Conservation (phyloP, 2,113 vertebrate genomes). For the Pagrus major region DNA sequence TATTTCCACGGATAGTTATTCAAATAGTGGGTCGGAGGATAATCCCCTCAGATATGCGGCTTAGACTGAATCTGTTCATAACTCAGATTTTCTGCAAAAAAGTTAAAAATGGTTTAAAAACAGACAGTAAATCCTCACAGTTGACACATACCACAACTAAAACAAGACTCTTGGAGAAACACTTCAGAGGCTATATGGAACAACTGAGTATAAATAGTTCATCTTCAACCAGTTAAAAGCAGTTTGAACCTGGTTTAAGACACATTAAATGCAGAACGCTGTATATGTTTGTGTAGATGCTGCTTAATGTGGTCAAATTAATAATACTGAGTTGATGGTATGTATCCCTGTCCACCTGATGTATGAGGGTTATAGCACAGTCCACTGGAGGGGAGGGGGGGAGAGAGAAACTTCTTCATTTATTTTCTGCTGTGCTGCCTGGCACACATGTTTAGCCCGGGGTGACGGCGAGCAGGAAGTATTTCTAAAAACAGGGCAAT, state of each 20-base stretch:
- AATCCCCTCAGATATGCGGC: too few species aligned
- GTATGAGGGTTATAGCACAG: slow-evolving; percentile 41
- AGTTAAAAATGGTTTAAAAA: background rate
- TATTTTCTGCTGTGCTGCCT: slow-evolving; percentile 72
- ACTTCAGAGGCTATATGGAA: background rate
- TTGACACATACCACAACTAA: background rate
- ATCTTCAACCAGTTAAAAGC: slow-evolving; percentile 38
- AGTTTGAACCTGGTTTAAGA: slow-evolving; percentile 53
- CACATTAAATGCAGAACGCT: slow-evolving; percentile 33
- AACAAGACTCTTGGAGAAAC: background rate
- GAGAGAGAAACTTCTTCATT: slow-evolving; percentile 49
- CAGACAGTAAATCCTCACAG: background rate
- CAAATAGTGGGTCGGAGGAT: background rate
- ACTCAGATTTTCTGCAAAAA: too few species aligned
- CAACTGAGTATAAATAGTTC: slow-evolving; percentile 14
- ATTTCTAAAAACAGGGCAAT: slow-evolving; percentile 71
- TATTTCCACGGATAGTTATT: too few species aligned
- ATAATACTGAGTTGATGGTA: slow-evolving; percentile 37
- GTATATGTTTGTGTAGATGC: background rate
- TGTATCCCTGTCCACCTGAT: slow-evolving; percentile 59
- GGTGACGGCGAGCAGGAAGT: slow-evolving; percentile 69
- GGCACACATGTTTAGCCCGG: slow-evolving; percentile 77
- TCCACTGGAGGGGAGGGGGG: slow-evolving; percentile 31
- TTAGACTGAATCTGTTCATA: too few species aligned
- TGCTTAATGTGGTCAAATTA: slow-evolving; percentile 39